These are phyloP conservation scores for Lagopus leucura DNA, from an alignment of 2,113 vertebrate species.

Conservation along the genomic window DNA sequence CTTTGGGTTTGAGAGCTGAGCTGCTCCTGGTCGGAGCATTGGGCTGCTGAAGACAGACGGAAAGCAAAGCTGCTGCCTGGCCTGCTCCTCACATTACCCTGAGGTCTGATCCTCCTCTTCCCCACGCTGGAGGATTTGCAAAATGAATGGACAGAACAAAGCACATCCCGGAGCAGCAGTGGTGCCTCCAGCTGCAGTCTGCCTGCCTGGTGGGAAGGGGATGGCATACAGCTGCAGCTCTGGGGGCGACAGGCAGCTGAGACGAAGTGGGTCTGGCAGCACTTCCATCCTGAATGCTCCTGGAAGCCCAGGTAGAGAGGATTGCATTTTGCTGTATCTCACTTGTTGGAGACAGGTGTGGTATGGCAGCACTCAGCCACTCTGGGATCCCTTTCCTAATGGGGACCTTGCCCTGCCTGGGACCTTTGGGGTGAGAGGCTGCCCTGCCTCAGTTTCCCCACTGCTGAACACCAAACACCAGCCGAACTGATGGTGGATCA, in stretches of 20 bases:
- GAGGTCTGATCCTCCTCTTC: background rate
- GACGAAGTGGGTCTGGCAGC: background rate
- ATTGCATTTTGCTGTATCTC: background rate
- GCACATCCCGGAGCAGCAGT: fast-evolving
- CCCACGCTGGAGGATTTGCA: background rate
- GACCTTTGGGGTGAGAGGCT: background rate
- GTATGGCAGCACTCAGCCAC: background rate
- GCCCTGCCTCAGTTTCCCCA: background rate
- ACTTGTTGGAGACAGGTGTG: background rate
- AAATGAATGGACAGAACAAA: too few relatives aligned
- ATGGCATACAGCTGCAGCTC: fast-evolving
- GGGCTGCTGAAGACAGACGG: background rate
- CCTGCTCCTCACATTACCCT: background rate
- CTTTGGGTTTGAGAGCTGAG: background rate
- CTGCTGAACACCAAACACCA: background rate
- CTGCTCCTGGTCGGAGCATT: background rate
- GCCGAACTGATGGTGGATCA: background rate
- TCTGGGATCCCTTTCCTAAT: background rate
- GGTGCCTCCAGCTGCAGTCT: fast-evolving
- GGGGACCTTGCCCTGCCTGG: background rate
- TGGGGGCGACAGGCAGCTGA: too few relatives aligned
- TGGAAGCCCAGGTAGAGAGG: background rate
- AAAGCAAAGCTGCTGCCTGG: background rate
- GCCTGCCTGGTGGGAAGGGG: background rate
- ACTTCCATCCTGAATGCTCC: fast-evolving